Percentiles rank a stretch among this genome's conserved stretches.
These are phyloP conservation scores for Eucidaris tribuloides DNA, from an alignment of 35 echinoderm and acorn worm genomes.

Conservation along the genomic window DNA sequence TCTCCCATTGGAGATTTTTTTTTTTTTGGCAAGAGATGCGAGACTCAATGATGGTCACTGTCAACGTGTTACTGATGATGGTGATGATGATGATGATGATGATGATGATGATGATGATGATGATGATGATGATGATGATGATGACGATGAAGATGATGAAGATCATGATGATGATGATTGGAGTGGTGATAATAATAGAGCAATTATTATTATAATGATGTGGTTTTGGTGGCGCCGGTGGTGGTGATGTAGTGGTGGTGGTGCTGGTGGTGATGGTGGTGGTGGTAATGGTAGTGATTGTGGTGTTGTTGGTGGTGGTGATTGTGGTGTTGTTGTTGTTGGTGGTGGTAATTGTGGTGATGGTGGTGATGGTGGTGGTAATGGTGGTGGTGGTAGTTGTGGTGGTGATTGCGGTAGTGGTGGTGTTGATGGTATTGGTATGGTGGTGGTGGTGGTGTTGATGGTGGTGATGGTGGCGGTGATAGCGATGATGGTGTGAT, in stretches of 20 bases:
- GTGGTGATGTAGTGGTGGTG: not conserved
- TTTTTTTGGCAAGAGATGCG: not conserved
- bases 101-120: not conserved
- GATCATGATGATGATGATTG: not conserved
- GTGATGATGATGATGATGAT: not conserved
- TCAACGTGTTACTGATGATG: not conserved
- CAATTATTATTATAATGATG: not conserved
- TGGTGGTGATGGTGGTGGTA: not conserved
- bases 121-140: not conserved
- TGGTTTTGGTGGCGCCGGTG: too few relatives aligned
- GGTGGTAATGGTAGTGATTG: not conserved
- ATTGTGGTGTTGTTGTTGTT: not conserved
- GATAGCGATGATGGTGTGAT: not conserved
- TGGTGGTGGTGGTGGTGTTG: not conserved
- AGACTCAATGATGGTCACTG: not conserved
- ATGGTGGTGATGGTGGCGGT: not conserved
- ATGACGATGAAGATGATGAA: not conserved
- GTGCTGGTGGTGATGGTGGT: not conserved
- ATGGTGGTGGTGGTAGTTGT: not conserved
- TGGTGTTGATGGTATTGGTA: not conserved
- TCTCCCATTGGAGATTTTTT: too few relatives aligned
- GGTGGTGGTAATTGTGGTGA: not conserved
- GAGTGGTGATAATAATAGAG: too few relatives aligned
- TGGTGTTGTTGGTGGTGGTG: not conserved
- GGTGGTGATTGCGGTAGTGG: not conserved